These are phyloP conservation scores for Lota lota DNA, from an alignment of 2,113 vertebrate genomes.

Conservation along the genomic window DNA sequence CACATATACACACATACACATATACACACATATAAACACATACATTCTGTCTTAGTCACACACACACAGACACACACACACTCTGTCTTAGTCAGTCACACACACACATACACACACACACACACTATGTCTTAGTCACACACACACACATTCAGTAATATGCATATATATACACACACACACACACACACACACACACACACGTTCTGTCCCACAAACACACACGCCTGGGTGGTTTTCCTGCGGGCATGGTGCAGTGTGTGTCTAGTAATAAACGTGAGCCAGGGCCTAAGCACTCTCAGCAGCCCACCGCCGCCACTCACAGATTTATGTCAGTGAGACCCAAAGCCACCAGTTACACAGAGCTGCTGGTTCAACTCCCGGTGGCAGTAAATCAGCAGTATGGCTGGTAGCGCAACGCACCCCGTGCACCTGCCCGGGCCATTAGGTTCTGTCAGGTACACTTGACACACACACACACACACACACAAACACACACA, in stretches of 20 bases:
- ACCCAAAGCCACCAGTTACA: slow-evolving; percentile 31
- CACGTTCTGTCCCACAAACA: background rate
- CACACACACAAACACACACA: too few relatives aligned
- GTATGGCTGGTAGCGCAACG: slow-evolving; percentile 26
- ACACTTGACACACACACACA: too few relatives aligned
- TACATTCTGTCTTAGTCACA: background rate
- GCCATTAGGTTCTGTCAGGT: too few relatives aligned
- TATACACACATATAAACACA: slow-evolving; percentile 20
- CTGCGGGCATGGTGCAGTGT: slow-evolving; percentile 51
- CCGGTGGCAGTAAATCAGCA: slow-evolving; percentile 35
- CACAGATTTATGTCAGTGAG: slow-evolving; percentile 47
- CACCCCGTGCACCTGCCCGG: too few relatives aligned
- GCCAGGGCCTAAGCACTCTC: slow-evolving; percentile 48
- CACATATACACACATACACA: slow-evolving; percentile 1
- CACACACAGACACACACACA: too few relatives aligned
- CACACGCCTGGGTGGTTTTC: slow-evolving; percentile 53
- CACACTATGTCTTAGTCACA: too few relatives aligned
- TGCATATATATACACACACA: background rate
- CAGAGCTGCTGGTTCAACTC: slow-evolving; percentile 28
- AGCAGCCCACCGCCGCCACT: slow-evolving; percentile 41
- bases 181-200: background rate
- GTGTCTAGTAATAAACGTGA: slow-evolving; percentile 74
- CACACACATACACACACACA: too few relatives aligned
- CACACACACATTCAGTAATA: too few relatives aligned
- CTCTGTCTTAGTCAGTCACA: too few relatives aligned